Evolutionary conservation across 2,888 invertebrate species (phyloP), one percentile per base, ranked within the genome.

Genomic region (Amiota mariae): DNA sequence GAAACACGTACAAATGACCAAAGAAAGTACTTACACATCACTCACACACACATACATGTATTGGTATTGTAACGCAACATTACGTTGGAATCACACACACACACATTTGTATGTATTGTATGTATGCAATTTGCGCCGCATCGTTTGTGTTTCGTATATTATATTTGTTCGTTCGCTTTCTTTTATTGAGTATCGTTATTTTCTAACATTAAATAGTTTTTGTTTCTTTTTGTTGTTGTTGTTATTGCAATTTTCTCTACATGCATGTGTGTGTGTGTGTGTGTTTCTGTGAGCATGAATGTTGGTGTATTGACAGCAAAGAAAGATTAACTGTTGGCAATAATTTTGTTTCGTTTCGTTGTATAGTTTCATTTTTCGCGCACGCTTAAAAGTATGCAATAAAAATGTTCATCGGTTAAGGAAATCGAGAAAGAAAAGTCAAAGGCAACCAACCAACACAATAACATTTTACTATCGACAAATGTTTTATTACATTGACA

Each of bases 301-400:
- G n/a, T n/a, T n/a, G n/a, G 36, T 61, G 68, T 70, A 80, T 84
- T 85, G 84, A 85, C 87, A 87, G 84, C 85, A 82, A 85, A 86
- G 36, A 36, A 36, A 36, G 87, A 89, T 89, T 89, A 89, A 89
- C 87, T 87, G 87, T 80, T 81, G 81, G 84, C 85, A 82, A 86
- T 89, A 89, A 88, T 85, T 87, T 81, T 72, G 76, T 61, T 8
- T 67, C 66, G 57, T 49, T 56, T 64, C 12, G 57, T 24, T 64
- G 24, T 63, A 6, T 51, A 51, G 54, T 51, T 57, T 13, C 57
- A 57, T 13, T 15, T 66, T 48, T 56, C 54, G 59, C 36, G 66
- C 36, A 51, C 59, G 71, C 46, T 24, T 59, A n/a, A 47, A 66
- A 49, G 48, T 66, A 66, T 66, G 66, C 66, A 66, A 66, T 66